phyloP scores from a whole-genome alignment of 2,888 invertebrate species.

The Xestobium rufovillosum region DNA sequence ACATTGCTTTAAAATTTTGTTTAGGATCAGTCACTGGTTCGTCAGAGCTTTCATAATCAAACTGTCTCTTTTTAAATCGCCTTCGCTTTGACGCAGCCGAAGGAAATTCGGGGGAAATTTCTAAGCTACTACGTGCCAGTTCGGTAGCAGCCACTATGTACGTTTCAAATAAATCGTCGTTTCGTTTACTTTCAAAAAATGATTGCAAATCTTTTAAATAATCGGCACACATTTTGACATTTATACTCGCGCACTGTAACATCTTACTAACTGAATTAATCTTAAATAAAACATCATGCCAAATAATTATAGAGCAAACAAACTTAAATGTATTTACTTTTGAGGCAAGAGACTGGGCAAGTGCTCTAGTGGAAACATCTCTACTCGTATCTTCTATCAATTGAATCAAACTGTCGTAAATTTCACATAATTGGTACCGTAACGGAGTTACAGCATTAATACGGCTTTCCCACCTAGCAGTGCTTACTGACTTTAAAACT shows the following conservation, averaged over 20 bases:
- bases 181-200: slow-evolving; percentile 1
- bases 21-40: no score
- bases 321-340: slow-evolving; percentile 10
- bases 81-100: no score
- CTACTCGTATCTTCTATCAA: background rate
- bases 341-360: background rate
- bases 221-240: background rate
- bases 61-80: background rate
- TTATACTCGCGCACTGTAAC: background rate
- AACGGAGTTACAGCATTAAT: slow-evolving; percentile 10
- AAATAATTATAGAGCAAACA: slow-evolving; percentile 8
- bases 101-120: slow-evolving; percentile 4
- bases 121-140: background rate
- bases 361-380: background rate
- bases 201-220: background rate
- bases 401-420: slow-evolving; percentile 6
- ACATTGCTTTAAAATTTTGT: slow-evolving; percentile 3
- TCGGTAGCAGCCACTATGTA: background rate
- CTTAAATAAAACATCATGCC: slow-evolving; percentile 9
- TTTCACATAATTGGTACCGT: slow-evolving; percentile 4
- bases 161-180: background rate
- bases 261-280: slow-evolving; percentile 9
- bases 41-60: background rate
- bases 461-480: slow-evolving; percentile 13
- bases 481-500: slow-evolving; percentile 8